Base-by-base conservation (phyloP, 2,888 invertebrate species). In the Linnaemya vulpina region DNA sequence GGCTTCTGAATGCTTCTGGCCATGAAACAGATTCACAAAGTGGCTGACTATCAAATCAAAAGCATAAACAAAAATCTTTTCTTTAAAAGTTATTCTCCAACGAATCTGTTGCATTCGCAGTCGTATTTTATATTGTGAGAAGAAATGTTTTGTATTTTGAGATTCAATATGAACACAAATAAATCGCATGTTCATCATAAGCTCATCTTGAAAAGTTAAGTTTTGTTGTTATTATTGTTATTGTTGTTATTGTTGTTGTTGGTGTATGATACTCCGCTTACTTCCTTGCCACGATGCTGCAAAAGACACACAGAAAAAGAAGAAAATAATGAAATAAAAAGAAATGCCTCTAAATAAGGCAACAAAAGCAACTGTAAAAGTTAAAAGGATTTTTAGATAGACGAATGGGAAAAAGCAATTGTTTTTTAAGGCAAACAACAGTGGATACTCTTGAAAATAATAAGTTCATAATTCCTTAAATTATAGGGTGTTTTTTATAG, bases 171-270 rank as follows among this genome's bases (percentile, higher is more conserved):
- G 68, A 81, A 81, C 71, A 84, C 84, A 84, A 81, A 86, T 87
- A 86, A 87, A 87, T 87, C 74, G 87, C 87, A 86, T 87, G 87
- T 82, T 86, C 86, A 84, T 86, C 84, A 79, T 83, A 79, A 79
- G 83, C 79, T 84, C 82, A 84, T 86, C 84, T 81, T 81, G 60
- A 67, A 78, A 62, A 53, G 9, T 13, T 20, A 4, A 17, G 3
- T 11, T 55, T 25, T 43, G n/a, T n/a, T n/a, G n/a, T n/a, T n/a
- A n/a, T 53, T 20, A 3, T 15, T 38, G 30, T 35, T 67, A 5
- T 22, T 55, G 15, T 30, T 30, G 30, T 30, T 30, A 5, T 30
- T 30, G 30, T 2, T 30, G 30, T 30, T 30, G 30, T 30, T 30
- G 30, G 2, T 30, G 30, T 30, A 30, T 30, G 30, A 30, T 30